These are phyloP conservation scores for Chaitophorus viminalis DNA, from an alignment of 2,888 invertebrate genomes.

Conservation along the genomic window DNA sequence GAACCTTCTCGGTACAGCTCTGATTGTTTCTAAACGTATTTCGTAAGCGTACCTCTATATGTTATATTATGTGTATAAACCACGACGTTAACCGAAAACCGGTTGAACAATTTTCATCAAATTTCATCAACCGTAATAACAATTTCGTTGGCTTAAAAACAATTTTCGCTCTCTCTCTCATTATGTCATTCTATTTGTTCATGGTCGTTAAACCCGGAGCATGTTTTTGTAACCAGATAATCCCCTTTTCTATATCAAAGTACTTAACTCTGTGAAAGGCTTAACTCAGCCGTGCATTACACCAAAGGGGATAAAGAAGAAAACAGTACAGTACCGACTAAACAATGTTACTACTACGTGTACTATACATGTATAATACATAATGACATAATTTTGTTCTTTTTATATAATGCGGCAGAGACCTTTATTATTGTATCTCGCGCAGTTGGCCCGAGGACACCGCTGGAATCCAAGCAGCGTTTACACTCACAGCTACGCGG, in stretches of 20 bases:
- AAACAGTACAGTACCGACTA: conserved; percentile 39
- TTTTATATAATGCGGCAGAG: conserved; percentile 10
- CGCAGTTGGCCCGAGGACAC: conserved; percentile 20
- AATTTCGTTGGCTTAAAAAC: conserved; percentile 50
- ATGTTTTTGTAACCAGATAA: conserved; percentile 62
- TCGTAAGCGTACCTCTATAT: not conserved
- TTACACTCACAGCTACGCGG: conserved; percentile 5
- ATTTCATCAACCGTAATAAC: conserved; percentile 41
- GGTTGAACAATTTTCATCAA: conserved; percentile 40
- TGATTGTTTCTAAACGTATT: not conserved
- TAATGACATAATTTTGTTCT: conserved; percentile 60
- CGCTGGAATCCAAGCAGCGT: conserved; percentile 39
- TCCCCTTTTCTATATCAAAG: conserved; percentile 51
- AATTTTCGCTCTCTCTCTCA: conserved; percentile 46
- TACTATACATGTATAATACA: conserved; percentile 18
- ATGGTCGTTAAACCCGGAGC: conserved; percentile 46
- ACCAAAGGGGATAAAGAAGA: conserved; percentile 45
- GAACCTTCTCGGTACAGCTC: not conserved
- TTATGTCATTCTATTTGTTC: conserved; percentile 45
- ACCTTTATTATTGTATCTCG: not conserved
- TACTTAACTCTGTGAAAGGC: conserved; percentile 62
- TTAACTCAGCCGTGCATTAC: conserved; percentile 58
- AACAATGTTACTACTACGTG: conserved; percentile 20
- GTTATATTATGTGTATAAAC: too few relatives aligned
- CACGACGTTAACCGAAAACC: conserved; percentile 23